phyloP scores from a whole-genome alignment of 2,888 invertebrate genomes.

The Exocentrus adspersus region DNA sequence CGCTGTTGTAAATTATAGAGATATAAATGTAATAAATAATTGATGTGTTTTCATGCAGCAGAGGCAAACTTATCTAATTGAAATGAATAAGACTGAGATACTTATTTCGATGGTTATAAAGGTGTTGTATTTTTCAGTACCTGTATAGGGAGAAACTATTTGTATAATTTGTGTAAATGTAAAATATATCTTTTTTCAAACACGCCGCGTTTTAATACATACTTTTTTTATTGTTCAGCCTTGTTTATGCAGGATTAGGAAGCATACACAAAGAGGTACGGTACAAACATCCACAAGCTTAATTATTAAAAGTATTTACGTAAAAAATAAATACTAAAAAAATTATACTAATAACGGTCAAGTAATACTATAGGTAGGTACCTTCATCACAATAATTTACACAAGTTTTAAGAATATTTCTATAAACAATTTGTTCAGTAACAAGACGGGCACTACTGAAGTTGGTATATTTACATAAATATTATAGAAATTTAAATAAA shows the following conservation, averaged over 20 bases:
- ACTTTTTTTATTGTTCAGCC: neutral
- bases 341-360: neutral
- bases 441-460: too few species aligned
- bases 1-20: too few species aligned
- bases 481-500: too few species aligned
- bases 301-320: neutral
- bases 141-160: conserved; percentile 28
- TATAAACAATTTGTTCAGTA: neutral
- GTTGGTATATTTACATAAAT: too few species aligned
- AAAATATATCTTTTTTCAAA: conserved; percentile 23
- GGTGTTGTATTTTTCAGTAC: conserved; percentile 37
- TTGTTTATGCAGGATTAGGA: neutral
- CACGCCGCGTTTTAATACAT: neutral
- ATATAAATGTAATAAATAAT: too few species aligned
- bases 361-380: neutral
- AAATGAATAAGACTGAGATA: conserved; percentile 26
- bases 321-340: neutral
- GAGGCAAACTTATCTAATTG: conserved; percentile 19
- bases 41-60: too few species aligned
- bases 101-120: conserved; percentile 19
- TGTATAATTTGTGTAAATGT: conserved; percentile 18
- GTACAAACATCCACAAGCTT: neutral
- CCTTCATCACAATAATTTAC: neutral
- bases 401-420: neutral
- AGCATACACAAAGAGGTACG: neutral